A percentile compares a stretch with the other conserved stretches of the same genome.
These are phyloP conservation scores for Dorcus hopei DNA, from an alignment of 2,888 invertebrate genomes.

Conservation along the genomic window DNA sequence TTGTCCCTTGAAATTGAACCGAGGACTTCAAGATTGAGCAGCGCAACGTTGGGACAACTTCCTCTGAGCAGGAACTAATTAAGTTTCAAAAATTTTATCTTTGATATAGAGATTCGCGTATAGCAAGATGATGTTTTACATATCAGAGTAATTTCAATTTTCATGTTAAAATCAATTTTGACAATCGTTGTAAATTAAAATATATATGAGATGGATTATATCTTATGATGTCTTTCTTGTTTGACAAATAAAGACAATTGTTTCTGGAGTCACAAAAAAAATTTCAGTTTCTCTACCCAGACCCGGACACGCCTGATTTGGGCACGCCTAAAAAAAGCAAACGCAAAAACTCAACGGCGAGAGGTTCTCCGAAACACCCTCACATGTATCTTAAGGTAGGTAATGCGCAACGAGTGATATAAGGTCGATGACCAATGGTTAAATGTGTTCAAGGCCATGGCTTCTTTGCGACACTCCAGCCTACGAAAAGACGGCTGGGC, in stretches of 20 bases:
- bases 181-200: slow-evolving; percentile 19
- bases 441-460: slow-evolving; percentile 4
- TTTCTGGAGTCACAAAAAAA: not conserved
- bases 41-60: slow-evolving; percentile 10
- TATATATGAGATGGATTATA: not conserved
- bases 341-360: not conserved
- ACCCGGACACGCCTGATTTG: not conserved
- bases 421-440: slow-evolving; percentile 7
- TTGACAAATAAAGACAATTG: slow-evolving; percentile 9
- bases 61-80: slow-evolving; percentile 6
- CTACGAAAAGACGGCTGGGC: not conserved
- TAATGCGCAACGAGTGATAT: not conserved
- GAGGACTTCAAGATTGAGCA: slow-evolving; percentile 52
- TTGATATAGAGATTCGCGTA: not conserved
- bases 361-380: not conserved
- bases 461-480: slow-evolving; percentile 1
- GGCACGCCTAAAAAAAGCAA: not conserved
- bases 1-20: slow-evolving; percentile 84
- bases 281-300: no score
- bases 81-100: not conserved
- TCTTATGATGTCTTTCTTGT: slow-evolving; percentile 6
- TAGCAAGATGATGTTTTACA: slow-evolving; percentile 2
- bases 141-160: slow-evolving; percentile 9
- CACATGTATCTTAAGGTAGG: not conserved
- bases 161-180: slow-evolving; percentile 18